Percentiles rank a stretch among this genome's conserved stretches.
phyloP scores from a whole-genome alignment of 2,113 vertebrate species.

The Nothocercus nigrocapillus region DNA sequence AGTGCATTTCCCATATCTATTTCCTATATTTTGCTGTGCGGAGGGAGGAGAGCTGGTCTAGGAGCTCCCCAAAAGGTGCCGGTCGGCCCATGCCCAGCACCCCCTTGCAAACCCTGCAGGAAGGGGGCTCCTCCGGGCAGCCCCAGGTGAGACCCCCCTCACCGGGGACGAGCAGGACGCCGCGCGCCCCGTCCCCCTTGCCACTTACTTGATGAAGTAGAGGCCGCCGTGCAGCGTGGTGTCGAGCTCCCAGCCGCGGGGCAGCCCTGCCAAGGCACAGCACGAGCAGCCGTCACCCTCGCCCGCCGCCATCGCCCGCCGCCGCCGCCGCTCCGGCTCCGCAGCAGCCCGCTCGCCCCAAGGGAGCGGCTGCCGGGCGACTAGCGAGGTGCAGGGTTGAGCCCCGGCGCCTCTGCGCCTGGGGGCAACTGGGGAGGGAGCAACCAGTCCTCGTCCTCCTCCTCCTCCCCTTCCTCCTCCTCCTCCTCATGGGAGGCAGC shows the following conservation, averaged over 20 bases:
- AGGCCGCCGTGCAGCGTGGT: constrained; percentile 71
- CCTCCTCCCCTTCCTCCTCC: too few species aligned
- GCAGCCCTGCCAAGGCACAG: constrained; percentile 70
- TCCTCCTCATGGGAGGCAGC: background rate
- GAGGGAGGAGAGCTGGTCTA: too few species aligned
- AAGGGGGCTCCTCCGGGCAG: too few species aligned
- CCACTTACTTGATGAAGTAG: constrained; percentile 84
- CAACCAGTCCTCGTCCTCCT: too few species aligned
- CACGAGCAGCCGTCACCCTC: background rate
- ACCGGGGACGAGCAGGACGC: fast-evolving
- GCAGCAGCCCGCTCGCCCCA: background rate
- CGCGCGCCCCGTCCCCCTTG: background rate
- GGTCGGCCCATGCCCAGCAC: too few species aligned
- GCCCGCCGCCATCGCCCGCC: background rate
- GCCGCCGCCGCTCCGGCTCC: background rate
- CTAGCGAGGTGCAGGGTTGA: too few species aligned
- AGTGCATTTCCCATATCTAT: too few species aligned
- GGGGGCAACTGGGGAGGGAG: too few species aligned
- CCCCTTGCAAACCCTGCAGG: too few species aligned
- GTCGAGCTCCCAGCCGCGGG: constrained; percentile 81
- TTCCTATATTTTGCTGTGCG: too few species aligned
- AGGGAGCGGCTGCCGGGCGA: fast-evolving
- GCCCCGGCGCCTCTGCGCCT: too few species aligned
- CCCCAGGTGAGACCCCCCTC: background rate
- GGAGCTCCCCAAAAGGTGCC: too few species aligned